These are phyloP conservation scores for Platyscapa corneri DNA, from an alignment of 1,140 invertebrate genomes.

Conservation along the genomic window DNA sequence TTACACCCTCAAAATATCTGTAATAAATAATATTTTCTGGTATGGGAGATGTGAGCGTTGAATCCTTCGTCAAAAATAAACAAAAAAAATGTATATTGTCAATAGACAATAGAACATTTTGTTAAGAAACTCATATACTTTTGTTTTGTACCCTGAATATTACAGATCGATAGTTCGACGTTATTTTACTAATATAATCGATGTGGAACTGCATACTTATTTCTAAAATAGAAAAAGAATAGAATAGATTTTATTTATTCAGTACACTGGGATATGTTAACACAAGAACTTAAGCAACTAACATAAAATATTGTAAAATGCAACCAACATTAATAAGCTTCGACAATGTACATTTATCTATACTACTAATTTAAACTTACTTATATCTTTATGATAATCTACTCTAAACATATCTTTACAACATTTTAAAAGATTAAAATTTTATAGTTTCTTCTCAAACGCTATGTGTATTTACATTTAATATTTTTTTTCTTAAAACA, in stretches of 20 bases:
- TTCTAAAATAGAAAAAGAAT: not conserved
- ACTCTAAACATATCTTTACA: not conserved
- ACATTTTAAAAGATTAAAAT: not conserved
- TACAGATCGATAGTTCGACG: slow-evolving; percentile 6
- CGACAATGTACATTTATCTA: not conserved
- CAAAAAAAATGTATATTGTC: not conserved
- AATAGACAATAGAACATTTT: not conserved
- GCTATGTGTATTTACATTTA: too few relatives aligned
- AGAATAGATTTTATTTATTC: slow-evolving; percentile 13
- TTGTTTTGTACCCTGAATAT: not conserved
- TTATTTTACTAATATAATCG: not conserved
- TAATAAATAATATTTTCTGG: too few relatives aligned
- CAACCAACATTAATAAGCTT: not conserved
- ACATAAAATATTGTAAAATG: not conserved
- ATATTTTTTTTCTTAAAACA: too few relatives aligned
- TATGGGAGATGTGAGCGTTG: not conserved
- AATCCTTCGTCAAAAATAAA: not conserved
- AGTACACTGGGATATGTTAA: not conserved
- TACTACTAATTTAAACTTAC: not conserved
- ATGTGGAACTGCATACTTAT: not conserved
- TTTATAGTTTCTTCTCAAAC: too few relatives aligned
- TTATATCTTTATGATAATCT: not conserved
- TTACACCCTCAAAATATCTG: not conserved
- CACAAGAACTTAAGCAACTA: not conserved
- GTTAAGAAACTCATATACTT: too few relatives aligned